These are phyloP conservation scores for Apogon hyalosoma DNA, from an alignment of 2,797 vertebrate species.

Conservation along the genomic window DNA sequence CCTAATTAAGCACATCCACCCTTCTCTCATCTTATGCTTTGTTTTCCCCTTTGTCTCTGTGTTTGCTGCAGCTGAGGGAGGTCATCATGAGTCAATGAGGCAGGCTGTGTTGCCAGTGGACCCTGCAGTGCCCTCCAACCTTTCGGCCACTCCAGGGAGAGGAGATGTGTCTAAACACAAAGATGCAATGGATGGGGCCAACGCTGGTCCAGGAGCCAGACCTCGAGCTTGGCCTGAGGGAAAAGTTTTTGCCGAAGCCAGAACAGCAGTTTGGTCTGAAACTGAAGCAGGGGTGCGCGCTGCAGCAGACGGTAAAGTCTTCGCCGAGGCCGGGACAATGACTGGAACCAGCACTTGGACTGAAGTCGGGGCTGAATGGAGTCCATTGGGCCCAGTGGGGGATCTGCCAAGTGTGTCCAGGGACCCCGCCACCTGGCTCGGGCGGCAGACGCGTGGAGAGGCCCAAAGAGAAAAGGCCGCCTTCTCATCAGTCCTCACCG, in stretches of 20 bases:
- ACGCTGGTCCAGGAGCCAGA: neutral
- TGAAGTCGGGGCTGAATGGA: constrained; percentile 53
- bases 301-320: constrained; percentile 37
- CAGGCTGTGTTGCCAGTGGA: constrained; percentile 72
- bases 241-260: constrained; percentile 59
- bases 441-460: constrained; percentile 31
- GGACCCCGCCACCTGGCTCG: constrained; percentile 51
- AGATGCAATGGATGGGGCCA: constrained; percentile 30
- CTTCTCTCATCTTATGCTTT: neutral
- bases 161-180: constrained; percentile 27
- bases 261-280: constrained; percentile 63
- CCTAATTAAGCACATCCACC: constrained; percentile 32
- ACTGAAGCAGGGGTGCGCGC: constrained; percentile 39
- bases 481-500: constrained; percentile 73
- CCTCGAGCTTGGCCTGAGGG: constrained; percentile 41
- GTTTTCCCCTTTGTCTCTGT: constrained; percentile 15
- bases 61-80: constrained; percentile 62
- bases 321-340: constrained; percentile 54
- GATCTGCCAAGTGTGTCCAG: constrained; percentile 69
- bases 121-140: constrained; percentile 70
- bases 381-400: constrained; percentile 61
- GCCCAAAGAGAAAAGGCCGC: constrained; percentile 67
- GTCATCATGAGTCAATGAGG: constrained; percentile 46
- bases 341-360: constrained; percentile 59
- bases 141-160: constrained; percentile 76